Evolutionary conservation across 2,797 vertebrate species (phyloP), one percentile per base, ranked within the genome.

Genomic region (Vipera latastei): DNA sequence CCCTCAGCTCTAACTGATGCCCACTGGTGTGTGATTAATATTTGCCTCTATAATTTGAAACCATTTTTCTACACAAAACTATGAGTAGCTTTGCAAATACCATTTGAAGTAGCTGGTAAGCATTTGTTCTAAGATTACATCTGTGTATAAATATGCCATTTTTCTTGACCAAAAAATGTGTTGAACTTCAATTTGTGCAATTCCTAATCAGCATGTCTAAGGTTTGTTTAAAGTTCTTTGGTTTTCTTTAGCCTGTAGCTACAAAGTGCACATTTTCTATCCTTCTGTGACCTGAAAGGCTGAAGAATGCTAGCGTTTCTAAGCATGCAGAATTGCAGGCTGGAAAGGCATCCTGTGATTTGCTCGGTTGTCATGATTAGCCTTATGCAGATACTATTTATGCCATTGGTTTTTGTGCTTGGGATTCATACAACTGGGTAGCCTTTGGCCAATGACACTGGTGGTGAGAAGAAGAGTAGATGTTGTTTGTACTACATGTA

Each of bases 1-100:
- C 25, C 44, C 63, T 69, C 92, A 60, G 25, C 94, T 92, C 22
- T 83, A 92, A 63, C 12, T 92, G 91, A 13, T 91, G 92, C 57
- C 32, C 32, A 89, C 48, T 55, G 48, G 18, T n/a, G 16, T 48
- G 22, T 73, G 86, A 48, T 88, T 51, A 53, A 89, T 55, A 89
- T 83, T 83, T 60, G 85, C 38, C 22, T 63, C 48, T 18, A n/a
- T 55, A 22, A 55, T 56, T 26, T 0, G 56, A 57, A 90, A 20
- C 20, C 32, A 61, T n/a, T 18, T 32, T 44, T 28, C 28, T 57
- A 2, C 61, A 51, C 22, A 60, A 59, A 51, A 88, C 32, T 69
- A 53, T 14, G 14, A 44, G 18, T 38, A 92, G 26, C 38, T 78
- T 89, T 38, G 48, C 55, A 63, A 83, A 51, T 61, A 44, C 1